Evolutionary conservation across 2,888 invertebrate species (phyloP).

Genomic region (Thymelicus lineola): DNA sequence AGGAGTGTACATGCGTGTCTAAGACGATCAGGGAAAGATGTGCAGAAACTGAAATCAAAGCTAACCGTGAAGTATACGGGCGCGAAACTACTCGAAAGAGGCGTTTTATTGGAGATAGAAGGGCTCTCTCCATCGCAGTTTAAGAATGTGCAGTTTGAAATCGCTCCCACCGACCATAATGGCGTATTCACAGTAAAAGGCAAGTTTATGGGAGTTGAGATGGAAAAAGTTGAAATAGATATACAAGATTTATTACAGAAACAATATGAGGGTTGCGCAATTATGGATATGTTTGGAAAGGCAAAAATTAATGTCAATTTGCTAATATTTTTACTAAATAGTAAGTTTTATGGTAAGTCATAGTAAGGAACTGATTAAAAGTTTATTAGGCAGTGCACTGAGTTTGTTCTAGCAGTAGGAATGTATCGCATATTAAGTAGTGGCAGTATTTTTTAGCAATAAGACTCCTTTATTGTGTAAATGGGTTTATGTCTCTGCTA

Average conservation of each 20-base stretch:
- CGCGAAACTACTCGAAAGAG: conserved; percentile 88
- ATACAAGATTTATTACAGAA: conserved; percentile 90
- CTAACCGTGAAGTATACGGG: conserved; percentile 88
- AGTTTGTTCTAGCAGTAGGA: too few species aligned
- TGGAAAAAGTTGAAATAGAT: conserved; percentile 89
- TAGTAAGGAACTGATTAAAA: conserved; percentile 28
- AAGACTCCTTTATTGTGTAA: too few species aligned
- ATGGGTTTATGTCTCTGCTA: too few species aligned
- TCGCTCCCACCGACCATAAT: conserved; percentile 87
- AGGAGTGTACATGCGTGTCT: conserved; percentile 85
- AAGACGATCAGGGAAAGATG: conserved; percentile 74
- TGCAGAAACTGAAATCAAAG: conserved; percentile 85
- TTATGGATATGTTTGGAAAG: conserved; percentile 92
- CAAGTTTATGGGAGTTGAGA: conserved; percentile 91
- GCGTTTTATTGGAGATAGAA: conserved; percentile 89
- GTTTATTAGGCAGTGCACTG: conserved; percentile 16
- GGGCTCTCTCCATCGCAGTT: conserved; percentile 88
- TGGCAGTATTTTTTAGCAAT: too few species aligned
- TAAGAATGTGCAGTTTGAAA: conserved; percentile 91
- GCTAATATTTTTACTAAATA: conserved; percentile 89
- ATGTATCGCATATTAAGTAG: too few species aligned
- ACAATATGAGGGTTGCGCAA: conserved; percentile 90
- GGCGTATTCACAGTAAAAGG: conserved; percentile 89
- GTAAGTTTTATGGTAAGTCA: conserved; percentile 89
- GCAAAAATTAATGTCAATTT: conserved; percentile 92